Base-by-base conservation (phyloP, 2,113 vertebrate species). In the Hydropotes inermis region DNA sequence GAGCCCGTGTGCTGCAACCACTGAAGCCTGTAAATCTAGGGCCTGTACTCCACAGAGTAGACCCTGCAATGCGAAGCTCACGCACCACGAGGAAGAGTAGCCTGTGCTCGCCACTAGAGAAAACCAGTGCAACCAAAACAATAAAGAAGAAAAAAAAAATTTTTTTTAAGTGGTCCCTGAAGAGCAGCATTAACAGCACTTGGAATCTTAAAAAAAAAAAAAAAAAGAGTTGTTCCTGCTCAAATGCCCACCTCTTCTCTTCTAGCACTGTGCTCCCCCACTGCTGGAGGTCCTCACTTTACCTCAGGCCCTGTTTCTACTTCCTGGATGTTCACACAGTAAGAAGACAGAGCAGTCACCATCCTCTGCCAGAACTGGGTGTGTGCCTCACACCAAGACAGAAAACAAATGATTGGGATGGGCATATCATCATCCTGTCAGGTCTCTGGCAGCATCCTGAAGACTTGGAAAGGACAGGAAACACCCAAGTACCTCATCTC, bases 1-100 rank as follows among this genome's bases (percentile, higher is more conserved):
- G 6, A 27, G 21, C 21, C 70, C 1, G 0, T 2, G 39, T 1
- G 39, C 70, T 4, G 39, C 13, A 15, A 0, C 70, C 15, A 8
- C 70, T 27, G 70, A 45, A 76, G 39, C 39, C 74, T 25, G 25
- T 27, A 1, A 14, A 7, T 6, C 39, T 2, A 8, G 11, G 43
- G 36, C 36, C 36, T 7, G 70, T 76, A 12, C 67, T 39, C 67
- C 36, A 1, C 36, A 13, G 23, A 45, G 70, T 10, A 45, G 70
- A 13, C 23, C 21, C 23, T 1, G 1, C 21, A 76, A 25, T 4
- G 25, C 28, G 25, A 15, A 45, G 23, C 39, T 25, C 74, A 8
- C 1, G 0, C 74, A 45, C 74, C 74, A 45, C 25, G 4, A 0
- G 23, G 12, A 43, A 76, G 36, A 43, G 70, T 7, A 43, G 70